Conservation (phyloP, 2,888 invertebrate genomes). For the Gymnoscelis rufifasciata region DNA sequence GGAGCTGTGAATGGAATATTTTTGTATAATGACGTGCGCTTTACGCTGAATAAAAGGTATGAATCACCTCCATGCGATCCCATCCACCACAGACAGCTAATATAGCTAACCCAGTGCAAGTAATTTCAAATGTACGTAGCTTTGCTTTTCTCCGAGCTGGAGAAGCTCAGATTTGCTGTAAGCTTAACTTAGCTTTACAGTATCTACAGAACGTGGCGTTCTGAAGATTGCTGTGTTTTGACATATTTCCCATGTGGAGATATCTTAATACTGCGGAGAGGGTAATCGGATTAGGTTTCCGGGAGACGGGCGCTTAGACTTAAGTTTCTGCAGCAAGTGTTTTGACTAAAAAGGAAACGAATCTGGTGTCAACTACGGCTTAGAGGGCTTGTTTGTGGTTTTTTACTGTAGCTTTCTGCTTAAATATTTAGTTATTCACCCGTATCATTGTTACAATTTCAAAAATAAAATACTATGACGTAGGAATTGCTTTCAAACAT, state of each 20-base stretch:
- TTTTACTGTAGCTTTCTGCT: no score
- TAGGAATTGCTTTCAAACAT: no score
- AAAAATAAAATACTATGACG: no score
- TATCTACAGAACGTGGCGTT: conserved; percentile 5
- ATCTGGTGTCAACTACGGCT: conserved; percentile 2
- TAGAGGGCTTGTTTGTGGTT: no score
- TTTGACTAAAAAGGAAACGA: conserved; percentile 23
- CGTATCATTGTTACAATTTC: no score
- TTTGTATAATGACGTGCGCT: conserved; percentile 23
- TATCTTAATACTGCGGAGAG: conserved; percentile 53
- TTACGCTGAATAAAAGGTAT: neutral
- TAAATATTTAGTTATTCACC: no score
- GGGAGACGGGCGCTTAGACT: conserved; percentile 35
- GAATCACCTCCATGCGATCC: no score
- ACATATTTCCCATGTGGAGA: conserved; percentile 66
- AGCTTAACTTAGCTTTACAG: neutral
- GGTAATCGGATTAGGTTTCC: conserved; percentile 63
- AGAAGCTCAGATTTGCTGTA: neutral
- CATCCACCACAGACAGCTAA: no score
- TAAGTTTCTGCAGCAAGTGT: conserved; percentile 32
- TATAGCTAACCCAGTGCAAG: no score
- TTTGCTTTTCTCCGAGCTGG: no score
- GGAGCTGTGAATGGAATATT: conserved; percentile 35
- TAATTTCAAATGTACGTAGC: no score
- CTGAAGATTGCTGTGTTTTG: conserved; percentile 48